These are phyloP conservation scores for Pogoniulus pusillus DNA, from an alignment of 2,797 vertebrate genomes.

Conservation along the genomic window DNA sequence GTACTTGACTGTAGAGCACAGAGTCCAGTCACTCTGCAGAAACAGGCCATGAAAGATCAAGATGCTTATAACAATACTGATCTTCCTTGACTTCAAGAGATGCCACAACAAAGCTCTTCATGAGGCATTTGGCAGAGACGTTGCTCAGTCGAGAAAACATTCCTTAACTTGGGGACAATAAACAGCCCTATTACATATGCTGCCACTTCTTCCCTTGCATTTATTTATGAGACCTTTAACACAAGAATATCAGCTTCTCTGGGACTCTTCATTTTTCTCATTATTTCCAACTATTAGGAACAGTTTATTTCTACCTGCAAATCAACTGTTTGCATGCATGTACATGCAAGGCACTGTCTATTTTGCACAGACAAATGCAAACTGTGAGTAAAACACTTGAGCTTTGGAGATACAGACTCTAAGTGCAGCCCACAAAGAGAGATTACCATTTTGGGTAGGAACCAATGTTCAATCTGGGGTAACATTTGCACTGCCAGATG, in stretches of 20 bases:
- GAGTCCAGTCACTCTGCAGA: conserved; percentile 4
- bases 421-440: neutral
- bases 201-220: neutral
- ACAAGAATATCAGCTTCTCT: neutral
- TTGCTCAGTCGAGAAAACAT: conserved; percentile 20
- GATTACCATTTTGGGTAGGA: conserved; percentile 16
- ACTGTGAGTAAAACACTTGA: neutral
- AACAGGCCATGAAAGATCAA: conserved; percentile 7
- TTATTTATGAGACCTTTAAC: conserved; percentile 4
- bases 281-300: conserved; percentile 9
- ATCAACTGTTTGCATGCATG: neutral
- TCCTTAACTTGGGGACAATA: conserved; percentile 22
- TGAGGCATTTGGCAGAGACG: neutral
- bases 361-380: neutral
- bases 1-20: neutral
- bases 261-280: neutral
- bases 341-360: neutral
- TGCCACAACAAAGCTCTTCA: conserved; percentile 30
- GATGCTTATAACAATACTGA: neutral
- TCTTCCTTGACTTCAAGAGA: conserved; percentile 1
- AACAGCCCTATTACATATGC: neutral
- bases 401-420: neutral
- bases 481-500: conserved; percentile 2
- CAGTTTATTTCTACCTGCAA: conserved; percentile 1
- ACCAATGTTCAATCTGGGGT: neutral